Evolutionary conservation across 2,113 vertebrate species (phyloP), one percentile per base, ranked within the genome.

Genomic region (Nothobranchius furzeri): DNA sequence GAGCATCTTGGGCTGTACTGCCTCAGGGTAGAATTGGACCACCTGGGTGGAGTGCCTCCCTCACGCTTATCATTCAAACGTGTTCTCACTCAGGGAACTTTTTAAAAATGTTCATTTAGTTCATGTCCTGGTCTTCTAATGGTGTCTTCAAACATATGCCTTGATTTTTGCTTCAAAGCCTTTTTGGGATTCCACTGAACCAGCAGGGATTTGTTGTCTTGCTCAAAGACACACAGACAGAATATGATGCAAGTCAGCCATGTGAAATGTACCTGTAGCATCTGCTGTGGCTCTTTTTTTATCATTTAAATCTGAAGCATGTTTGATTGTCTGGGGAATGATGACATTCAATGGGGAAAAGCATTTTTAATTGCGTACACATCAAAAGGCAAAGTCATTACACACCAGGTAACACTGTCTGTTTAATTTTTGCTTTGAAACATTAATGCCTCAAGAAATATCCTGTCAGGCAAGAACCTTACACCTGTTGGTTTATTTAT

Each of bases 51-150:
- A 61, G 61, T 58, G 54, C 54, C 65, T 57, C 61, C 68, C 47
- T 45, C 53, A 52, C 13, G 43, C 78, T 73, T 54, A 55, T 78
- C 82, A 67, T 51, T 66, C 64, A 24, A 77, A 64, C 79, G n/a
- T 9, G 58, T 15, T 12, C 40, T 64, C 60, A 4, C 48, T 70
- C 73, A 3, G 25, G 64, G 64, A 7, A 50, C 48, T 20, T 40
- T 52, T 43, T 37, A 59, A 5, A 4, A 47, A 13, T 56, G 43
- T 68, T 68, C 17, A 17, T 65, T 1, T 52, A 63, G 57, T 6
- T 70, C 43, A 37, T 25, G 40, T 35, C 63, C 36, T 6, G 14
- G n/a, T 24, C 7, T 45, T 47, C 43, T 59, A 1, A 6, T 49
- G 37, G 49, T 43, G 48, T 37, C 17, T 2, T 60, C 13, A 2